Evolutionary conservation across 1,140 invertebrate genomes (phyloP), one percentile per base, ranked within the genome.

Genomic region (Samia ricini): DNA sequence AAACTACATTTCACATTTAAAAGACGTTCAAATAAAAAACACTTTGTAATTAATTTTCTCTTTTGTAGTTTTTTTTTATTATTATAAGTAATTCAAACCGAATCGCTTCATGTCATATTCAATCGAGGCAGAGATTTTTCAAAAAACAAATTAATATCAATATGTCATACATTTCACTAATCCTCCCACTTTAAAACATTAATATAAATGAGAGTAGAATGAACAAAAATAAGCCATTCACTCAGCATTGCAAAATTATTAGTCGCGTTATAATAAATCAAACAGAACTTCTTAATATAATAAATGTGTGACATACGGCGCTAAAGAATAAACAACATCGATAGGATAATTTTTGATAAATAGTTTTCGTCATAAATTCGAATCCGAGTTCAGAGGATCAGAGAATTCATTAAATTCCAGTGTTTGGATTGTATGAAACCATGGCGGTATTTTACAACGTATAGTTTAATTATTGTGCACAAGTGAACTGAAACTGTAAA

Each of bases 181-280:
- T 52, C 57, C 70, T 23, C 71, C 74, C 73, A 74, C 70, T 29
- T 50, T 64, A 61, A n/a, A 63, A 62, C 18, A 69, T 71, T 79
- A 72, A 76, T 73, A 74, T 74, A 67, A 78, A 80, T 69, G 68
- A 75, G 71, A 80, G 79, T 77, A 79, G 72, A 74, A 75, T 73
- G 69, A 73, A 72, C 61, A 71, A 79, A 82, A 82, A 86, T 83
- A 73, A 79, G 72, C 63, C 64, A 72, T 71, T 72, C 63, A 63
- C 50, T 65, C 68, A 68, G 70, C 71, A 76, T 67, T 77, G 79
- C 75, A 74, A 77, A 77, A 79, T 75, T 65, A 66, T 79, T n/a
- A n/a, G 79, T 76, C 73, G 69, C 69, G 57, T 73, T 66, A 63
- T 59, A 60, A 76, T 87, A 86, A 84, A 84, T 86, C 76, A 83